Conservation (phyloP, 2,797 vertebrate species). For the Spea hammondii region DNA sequence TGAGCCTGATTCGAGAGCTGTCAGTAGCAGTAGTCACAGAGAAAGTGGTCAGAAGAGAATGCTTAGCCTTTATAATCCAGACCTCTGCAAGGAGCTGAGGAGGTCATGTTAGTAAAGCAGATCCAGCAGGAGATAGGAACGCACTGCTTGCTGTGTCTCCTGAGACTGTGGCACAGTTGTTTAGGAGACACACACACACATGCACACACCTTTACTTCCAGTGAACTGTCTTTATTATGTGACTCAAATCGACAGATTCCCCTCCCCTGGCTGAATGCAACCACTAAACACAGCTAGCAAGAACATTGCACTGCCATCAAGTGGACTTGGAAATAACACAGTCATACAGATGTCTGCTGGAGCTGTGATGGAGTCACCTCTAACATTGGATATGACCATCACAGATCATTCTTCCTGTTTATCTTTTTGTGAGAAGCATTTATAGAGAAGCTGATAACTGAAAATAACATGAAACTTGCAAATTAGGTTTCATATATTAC, state of each 20-base stretch:
- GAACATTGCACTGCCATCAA: constrained; percentile 38
- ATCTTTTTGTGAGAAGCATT: not conserved
- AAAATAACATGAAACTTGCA: no score
- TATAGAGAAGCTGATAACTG: no score
- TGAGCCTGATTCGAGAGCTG: constrained; percentile 8
- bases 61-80: constrained; percentile 49
- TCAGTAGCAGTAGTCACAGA: constrained; percentile 11
- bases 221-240: constrained; percentile 48
- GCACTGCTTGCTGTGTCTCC: constrained; percentile 13
- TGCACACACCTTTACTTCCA: constrained; percentile 43
- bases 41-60: not conserved
- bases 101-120: constrained; percentile 33
- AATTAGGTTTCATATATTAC: no score
- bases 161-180: constrained; percentile 18
- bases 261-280: constrained; percentile 38
- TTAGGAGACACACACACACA: constrained; percentile 18
- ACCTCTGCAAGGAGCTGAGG: constrained; percentile 31
- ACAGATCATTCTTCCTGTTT: not conserved
- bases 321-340: constrained; percentile 39
- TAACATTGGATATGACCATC: not conserved
- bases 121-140: not conserved
- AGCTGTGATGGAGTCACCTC: not conserved
- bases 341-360: constrained; percentile 1
- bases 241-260: constrained; percentile 35
- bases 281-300: constrained; percentile 15